Conservation (phyloP, 1,140 invertebrate genomes). For the Olivierus martensii region DNA sequence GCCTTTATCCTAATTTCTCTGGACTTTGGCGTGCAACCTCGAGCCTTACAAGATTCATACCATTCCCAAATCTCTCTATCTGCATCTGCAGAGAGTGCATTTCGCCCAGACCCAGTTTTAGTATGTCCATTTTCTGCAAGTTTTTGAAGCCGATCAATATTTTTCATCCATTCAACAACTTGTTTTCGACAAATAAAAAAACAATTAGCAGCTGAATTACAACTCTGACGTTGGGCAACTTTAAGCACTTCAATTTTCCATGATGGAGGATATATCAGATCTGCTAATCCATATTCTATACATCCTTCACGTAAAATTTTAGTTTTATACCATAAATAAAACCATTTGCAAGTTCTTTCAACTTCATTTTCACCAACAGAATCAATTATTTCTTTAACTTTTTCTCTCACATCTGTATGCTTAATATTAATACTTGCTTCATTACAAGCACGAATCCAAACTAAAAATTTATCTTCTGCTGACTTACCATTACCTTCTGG, state of each 20-base stretch:
- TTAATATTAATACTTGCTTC: constrained; percentile 12
- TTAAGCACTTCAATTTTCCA: constrained; percentile 13
- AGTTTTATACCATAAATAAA: constrained; percentile 14
- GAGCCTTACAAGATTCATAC: constrained; percentile 1
- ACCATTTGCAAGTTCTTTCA: constrained; percentile 14
- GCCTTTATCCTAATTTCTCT: constrained; percentile 10
- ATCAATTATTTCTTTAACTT: constrained; percentile 12
- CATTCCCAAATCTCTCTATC: constrained; percentile 15
- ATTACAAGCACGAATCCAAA: constrained; percentile 15
- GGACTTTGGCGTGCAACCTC: constrained; percentile 5
- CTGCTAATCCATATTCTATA: constrained; percentile 7
- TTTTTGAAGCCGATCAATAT: constrained; percentile 8
- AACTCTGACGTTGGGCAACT: constrained; percentile 10
- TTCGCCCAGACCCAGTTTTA: background rate
- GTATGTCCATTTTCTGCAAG: constrained; percentile 12
- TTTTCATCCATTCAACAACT: constrained; percentile 13
- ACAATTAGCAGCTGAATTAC: constrained; percentile 11
- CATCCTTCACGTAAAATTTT: constrained; percentile 5
- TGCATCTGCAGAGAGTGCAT: constrained; percentile 9
- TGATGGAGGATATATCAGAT: constrained; percentile 13
- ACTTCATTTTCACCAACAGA: constrained; percentile 14
- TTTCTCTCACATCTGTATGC: constrained; percentile 8
- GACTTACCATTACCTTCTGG: constrained; percentile 2
- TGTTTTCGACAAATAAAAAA: constrained; percentile 11
- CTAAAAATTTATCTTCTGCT: constrained; percentile 13